Percentiles rank a stretch among this genome's conserved stretches.
phyloP scores from a whole-genome alignment of 1,140 invertebrate species.

The Bactericera cockerelli region DNA sequence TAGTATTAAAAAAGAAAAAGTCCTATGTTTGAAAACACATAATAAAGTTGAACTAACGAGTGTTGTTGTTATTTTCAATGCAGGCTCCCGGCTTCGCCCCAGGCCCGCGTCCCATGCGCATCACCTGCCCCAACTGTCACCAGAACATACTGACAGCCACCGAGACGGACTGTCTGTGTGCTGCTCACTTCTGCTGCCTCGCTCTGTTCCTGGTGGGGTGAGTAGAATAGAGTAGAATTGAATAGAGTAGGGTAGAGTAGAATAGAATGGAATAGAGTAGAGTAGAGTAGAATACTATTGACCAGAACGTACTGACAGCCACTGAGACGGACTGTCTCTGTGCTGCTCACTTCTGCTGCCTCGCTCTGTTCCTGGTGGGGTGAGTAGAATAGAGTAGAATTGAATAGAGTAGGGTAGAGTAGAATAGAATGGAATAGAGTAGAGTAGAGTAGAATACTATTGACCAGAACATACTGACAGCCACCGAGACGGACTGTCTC shows the following conservation, averaged over 20 bases:
- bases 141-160: constrained; percentile 4
- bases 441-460: too few relatives aligned
- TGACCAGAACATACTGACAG: constrained; percentile 5
- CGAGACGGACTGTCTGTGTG: neutral
- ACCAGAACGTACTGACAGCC: neutral
- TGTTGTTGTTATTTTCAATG: too few relatives aligned
- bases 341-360: constrained; percentile 15
- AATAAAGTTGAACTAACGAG: neutral
- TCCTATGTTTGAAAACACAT: too few relatives aligned
- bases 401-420: too few relatives aligned
- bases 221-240: constrained; percentile 7
- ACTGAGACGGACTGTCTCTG: constrained; percentile 1
- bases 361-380: constrained; percentile 14
- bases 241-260: too few relatives aligned
- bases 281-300: too few relatives aligned
- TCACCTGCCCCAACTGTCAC: constrained; percentile 16
- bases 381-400: constrained; percentile 10
- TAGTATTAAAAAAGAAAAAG: too few relatives aligned
- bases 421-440: too few relatives aligned
- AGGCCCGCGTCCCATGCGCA: constrained; percentile 10
- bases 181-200: constrained; percentile 17
- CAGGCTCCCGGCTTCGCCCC: constrained; percentile 12
- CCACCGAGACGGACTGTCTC: neutral
- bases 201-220: constrained; percentile 14
- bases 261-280: too few relatives aligned